Evolutionary conservation across 2,888 invertebrate species (phyloP).

Genomic region (Aelia acuminata): DNA sequence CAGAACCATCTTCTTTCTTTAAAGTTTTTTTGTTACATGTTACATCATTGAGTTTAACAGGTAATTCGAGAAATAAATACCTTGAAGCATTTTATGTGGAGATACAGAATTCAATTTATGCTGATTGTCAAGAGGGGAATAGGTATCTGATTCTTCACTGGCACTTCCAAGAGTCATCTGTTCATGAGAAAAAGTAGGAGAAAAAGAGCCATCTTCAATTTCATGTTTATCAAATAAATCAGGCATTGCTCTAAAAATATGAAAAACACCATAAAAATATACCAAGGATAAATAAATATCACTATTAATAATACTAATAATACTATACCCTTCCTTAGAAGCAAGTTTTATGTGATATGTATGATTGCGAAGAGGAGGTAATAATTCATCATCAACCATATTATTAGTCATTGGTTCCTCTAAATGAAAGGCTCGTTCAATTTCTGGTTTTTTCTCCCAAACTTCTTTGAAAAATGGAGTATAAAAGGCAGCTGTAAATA

Average conservation of each 20-base stretch:
- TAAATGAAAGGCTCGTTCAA: constrained; percentile 92
- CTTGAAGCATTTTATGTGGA: constrained; percentile 72
- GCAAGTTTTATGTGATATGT: constrained; percentile 80
- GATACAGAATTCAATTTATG: constrained; percentile 70
- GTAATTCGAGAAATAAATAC: constrained; percentile 67
- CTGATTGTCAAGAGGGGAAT: constrained; percentile 75
- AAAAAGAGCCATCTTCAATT: constrained; percentile 69
- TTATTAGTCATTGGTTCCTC: constrained; percentile 77
- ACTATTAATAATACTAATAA: not conserved
- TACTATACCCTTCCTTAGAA: constrained; percentile 64
- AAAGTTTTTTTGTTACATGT: too few species aligned
- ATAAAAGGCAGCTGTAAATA: constrained; percentile 86
- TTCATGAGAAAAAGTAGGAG: constrained; percentile 72
- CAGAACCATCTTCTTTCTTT: too few species aligned
- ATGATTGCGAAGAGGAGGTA: constrained; percentile 82
- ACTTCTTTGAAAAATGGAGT: constrained; percentile 96
- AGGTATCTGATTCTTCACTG: constrained; percentile 80
- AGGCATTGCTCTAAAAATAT: constrained; percentile 70
- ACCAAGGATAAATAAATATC: not conserved
- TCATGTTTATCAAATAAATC: constrained; percentile 76
- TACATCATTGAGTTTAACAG: too few species aligned
- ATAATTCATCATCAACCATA: constrained; percentile 79
- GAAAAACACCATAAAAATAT: not conserved
- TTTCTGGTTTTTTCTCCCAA: constrained; percentile 95
- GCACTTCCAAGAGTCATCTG: constrained; percentile 71